Base-by-base conservation (phyloP, 1,140 invertebrate genomes). In the Pogonus chalceus region DNA sequence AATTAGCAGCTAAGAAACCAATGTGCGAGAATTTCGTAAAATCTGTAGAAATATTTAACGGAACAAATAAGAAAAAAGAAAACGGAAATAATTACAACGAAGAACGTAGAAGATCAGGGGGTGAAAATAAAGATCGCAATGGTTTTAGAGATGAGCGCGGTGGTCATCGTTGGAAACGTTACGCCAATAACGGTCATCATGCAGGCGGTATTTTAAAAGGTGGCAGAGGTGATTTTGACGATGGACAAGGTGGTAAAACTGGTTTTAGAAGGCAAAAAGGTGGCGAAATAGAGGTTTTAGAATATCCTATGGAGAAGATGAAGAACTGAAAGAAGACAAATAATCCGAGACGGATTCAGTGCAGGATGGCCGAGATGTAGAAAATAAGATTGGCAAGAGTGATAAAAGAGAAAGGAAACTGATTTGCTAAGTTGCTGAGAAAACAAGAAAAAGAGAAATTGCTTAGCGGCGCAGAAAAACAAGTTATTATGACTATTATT, bases 11-110 rank as follows among this genome's bases (percentile, higher is more conserved):
- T 2, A 73, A 70, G 49, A 74, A 75, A 56, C 49, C 57, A 21
- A 70, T 71, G 53, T 80, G 80, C 55, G 69, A 58, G 51, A 81
- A 81, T 54, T 81, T 80, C 59, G 76, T 79, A 0, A 80, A 79
- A 60, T 69, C 66, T 0, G 72, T 72, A 43, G 65, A 68, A 35
- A 60, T 57, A 1, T 64, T 69, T 20, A 72, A 72, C 57, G 68
- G 64, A 23, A 56, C 52, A 35, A 51, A 57, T 37, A 37, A 47
- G 70, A 66, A 71, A 58, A 69, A 71, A 39, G 35, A 67, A 65
- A 2, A 67, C 66, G 23, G 67, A 70, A 52, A 56, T 61, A n/a
- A 67, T 66, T 35, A 65, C 47, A 51, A 63, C 31, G 66, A n/a
- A n/a, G n/a, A n/a, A n/a, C 26, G 59, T 12, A 57, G 61, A 48